Percentiles rank a stretch among this genome's conserved stretches.
Evolutionary conservation across 2,797 vertebrate species (phyloP).

Genomic region (Gallinago nigripennis): DNA sequence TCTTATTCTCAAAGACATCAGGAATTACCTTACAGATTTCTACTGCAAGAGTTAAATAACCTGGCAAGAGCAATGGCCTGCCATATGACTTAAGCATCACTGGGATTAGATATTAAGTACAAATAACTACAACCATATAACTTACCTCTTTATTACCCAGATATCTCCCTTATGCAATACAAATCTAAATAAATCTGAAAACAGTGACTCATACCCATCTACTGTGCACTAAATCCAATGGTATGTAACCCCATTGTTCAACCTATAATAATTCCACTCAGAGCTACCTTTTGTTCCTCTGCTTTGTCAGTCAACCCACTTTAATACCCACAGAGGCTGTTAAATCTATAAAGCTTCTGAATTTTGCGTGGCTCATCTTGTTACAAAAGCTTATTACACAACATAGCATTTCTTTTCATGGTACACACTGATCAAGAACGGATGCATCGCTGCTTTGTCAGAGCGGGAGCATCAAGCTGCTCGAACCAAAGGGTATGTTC

Average conservation of each 20-base stretch:
- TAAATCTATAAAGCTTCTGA: constrained; percentile 62
- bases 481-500: not conserved
- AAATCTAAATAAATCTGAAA: constrained; percentile 45
- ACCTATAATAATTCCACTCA: constrained; percentile 67
- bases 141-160: constrained; percentile 18
- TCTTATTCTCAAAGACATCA: not conserved
- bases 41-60: not conserved
- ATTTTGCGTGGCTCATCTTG: constrained; percentile 34
- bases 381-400: constrained; percentile 55
- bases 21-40: not conserved
- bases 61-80: not conserved
- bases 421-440: not conserved
- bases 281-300: constrained; percentile 75
- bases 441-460: not conserved
- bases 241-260: constrained; percentile 73
- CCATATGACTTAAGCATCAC: not conserved
- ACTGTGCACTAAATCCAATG: constrained; percentile 6
- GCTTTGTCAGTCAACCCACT: constrained; percentile 71
- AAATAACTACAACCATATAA: constrained; percentile 1
- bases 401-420: constrained; percentile 35
- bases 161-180: constrained; percentile 30
- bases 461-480: not conserved
- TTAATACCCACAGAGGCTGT: constrained; percentile 12
- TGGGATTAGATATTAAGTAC: not conserved
- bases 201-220: constrained; percentile 48